These are phyloP conservation scores for Tupaia chinensis DNA, from an alignment of 2,113 vertebrate genomes.

Conservation along the genomic window DNA sequence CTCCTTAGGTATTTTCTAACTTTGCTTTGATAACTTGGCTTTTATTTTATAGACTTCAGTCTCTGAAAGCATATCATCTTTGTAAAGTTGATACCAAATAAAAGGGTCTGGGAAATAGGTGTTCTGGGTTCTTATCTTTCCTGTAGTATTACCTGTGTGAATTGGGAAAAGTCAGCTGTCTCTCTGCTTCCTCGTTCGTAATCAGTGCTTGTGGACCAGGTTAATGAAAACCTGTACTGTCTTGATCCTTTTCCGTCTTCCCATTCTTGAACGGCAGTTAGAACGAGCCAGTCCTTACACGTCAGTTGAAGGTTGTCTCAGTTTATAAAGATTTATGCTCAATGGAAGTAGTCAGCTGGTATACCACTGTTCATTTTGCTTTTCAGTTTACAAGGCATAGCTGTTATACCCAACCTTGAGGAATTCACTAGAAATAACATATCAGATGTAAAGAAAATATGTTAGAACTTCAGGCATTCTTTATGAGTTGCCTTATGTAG, in stretches of 20 bases:
- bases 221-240: background rate
- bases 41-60: background rate
- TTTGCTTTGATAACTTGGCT: background rate
- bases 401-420: slow-evolving; percentile 21
- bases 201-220: background rate
- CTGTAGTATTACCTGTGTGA: background rate
- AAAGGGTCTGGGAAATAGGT: background rate
- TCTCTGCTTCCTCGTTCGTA: background rate
- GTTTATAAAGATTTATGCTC: background rate
- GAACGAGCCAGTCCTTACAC: background rate
- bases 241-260: background rate
- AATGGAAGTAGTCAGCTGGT: background rate
- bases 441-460: slow-evolving; percentile 27
- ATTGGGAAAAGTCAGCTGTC: background rate
- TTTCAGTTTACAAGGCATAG: background rate
- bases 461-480: slow-evolving; percentile 8
- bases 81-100: background rate
- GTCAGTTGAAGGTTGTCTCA: background rate
- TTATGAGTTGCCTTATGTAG: slow-evolving; percentile 1
- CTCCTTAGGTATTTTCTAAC: background rate
- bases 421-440: slow-evolving; percentile 49
- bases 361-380: slow-evolving; percentile 26
- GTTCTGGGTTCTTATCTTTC: background rate
- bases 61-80: background rate
- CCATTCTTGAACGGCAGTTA: background rate